phyloP scores from a whole-genome alignment of 2,888 invertebrate genomes.

The Oasisia sp. region DNA sequence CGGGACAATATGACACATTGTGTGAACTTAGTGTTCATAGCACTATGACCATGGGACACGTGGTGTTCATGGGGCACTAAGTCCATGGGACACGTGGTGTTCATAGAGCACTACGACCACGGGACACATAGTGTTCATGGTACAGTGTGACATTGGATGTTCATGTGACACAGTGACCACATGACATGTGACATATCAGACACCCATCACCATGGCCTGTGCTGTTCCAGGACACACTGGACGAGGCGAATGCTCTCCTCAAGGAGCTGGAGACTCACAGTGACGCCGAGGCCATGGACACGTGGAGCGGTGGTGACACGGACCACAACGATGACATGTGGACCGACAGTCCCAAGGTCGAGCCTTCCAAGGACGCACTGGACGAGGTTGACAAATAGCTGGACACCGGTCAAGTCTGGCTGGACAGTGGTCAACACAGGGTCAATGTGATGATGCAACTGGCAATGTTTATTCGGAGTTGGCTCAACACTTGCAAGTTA shows the following conservation, averaged over 20 bases:
- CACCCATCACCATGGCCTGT: neutral
- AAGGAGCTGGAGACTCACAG: constrained; percentile 59
- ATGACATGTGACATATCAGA: neutral
- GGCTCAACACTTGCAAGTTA: neutral
- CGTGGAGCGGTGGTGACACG: neutral
- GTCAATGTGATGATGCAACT: neutral
- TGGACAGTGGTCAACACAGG: neutral
- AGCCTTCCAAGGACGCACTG: neutral
- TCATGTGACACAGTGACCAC: neutral
- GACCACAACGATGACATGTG: neutral
- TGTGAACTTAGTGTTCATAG: too few relatives aligned
- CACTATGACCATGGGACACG: too few relatives aligned
- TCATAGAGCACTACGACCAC: too few relatives aligned
- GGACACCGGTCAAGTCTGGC: neutral
- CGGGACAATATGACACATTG: too few relatives aligned
- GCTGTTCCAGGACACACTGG: constrained; percentile 64
- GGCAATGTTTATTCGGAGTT: neutral
- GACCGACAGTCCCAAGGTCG: neutral
- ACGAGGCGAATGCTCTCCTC: constrained; percentile 67
- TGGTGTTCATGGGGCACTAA: too few relatives aligned
- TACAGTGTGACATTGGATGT: too few relatives aligned
- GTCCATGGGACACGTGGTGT: too few relatives aligned
- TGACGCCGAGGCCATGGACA: neutral
- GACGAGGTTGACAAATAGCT: neutral
- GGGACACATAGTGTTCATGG: too few relatives aligned